Evolutionary conservation across 2,888 invertebrate genomes (phyloP).

Genomic region (Netelia fuscicornis): DNA sequence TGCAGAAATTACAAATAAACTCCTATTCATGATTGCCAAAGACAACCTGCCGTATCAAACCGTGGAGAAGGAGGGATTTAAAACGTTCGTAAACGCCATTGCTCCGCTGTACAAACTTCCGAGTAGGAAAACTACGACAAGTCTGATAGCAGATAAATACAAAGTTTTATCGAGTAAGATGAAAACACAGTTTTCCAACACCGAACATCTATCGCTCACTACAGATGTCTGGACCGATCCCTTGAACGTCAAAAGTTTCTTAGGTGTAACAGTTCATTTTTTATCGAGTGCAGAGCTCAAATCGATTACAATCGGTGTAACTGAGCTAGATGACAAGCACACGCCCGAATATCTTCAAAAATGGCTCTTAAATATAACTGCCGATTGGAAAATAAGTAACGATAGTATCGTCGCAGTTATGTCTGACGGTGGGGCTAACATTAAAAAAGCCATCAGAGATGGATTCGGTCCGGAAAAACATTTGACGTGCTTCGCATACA

Average conservation of each 20-base stretch:
- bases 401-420: constrained; percentile 66
- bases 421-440: constrained; percentile 70
- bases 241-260: constrained; percentile 38
- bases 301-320: constrained; percentile 64
- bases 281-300: constrained; percentile 41
- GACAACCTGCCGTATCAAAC: constrained; percentile 16
- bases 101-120: constrained; percentile 16
- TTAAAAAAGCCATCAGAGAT: too few relatives aligned
- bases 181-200: constrained; percentile 29
- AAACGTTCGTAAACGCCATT: background rate
- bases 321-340: constrained; percentile 65
- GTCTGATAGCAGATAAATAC: constrained; percentile 41
- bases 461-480: constrained; percentile 66
- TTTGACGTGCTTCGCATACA: constrained; percentile 71
- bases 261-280: constrained; percentile 65
- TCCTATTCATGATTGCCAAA: constrained; percentile 19
- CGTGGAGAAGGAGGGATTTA: constrained; percentile 21
- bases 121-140: constrained; percentile 29
- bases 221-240: constrained; percentile 66
- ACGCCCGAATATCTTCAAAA: constrained; percentile 65
- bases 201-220: constrained; percentile 48
- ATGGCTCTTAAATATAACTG: constrained; percentile 53
- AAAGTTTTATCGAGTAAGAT: constrained; percentile 25
- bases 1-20: constrained; percentile 10
- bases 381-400: constrained; percentile 67